phyloP scores from a whole-genome alignment of 2,888 invertebrate genomes.

The Drymonia ruficornis region DNA sequence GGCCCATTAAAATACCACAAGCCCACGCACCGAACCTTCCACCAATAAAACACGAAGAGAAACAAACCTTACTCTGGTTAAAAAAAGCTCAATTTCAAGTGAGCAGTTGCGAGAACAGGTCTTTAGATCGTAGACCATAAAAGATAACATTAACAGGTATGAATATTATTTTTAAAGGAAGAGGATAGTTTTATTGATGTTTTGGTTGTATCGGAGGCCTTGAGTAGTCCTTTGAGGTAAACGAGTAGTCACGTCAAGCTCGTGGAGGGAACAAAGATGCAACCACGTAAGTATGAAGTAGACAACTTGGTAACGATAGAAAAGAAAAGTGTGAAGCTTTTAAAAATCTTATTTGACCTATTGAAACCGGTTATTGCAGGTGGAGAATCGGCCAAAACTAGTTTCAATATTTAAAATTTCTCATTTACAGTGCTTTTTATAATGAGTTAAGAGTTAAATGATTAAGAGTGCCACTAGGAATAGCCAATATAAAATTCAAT shows the following conservation, averaged over 20 bases:
- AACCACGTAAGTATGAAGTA: too few species aligned
- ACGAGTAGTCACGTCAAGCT: background rate
- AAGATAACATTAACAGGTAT: conserved; percentile 38
- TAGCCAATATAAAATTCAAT: too few species aligned
- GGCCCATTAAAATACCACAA: conserved; percentile 65
- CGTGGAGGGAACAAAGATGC: background rate
- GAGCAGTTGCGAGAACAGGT: conserved; percentile 27
- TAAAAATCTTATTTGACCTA: background rate
- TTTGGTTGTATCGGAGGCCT: conserved; percentile 29
- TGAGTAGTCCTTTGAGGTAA: conserved; percentile 21
- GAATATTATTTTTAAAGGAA: conserved; percentile 46
- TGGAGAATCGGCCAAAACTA: background rate
- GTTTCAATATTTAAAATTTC: background rate
- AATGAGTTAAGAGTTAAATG: too few species aligned
- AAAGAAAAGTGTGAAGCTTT: background rate
- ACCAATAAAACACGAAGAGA: conserved; percentile 28
- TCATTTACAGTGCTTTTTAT: background rate
- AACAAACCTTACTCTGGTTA: conserved; percentile 40
- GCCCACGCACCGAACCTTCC: conserved; percentile 47
- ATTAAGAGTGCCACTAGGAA: too few species aligned
- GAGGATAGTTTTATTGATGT: conserved; percentile 33
- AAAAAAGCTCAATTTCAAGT: conserved; percentile 32
- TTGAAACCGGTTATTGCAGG: background rate
- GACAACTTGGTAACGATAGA: background rate
- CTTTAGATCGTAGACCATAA: conserved; percentile 42